A percentile compares a stretch with the other conserved stretches of the same genome.
Evolutionary conservation across 2,888 invertebrate genomes (phyloP).

Genomic region (Rhagophthalmus giganteus): DNA sequence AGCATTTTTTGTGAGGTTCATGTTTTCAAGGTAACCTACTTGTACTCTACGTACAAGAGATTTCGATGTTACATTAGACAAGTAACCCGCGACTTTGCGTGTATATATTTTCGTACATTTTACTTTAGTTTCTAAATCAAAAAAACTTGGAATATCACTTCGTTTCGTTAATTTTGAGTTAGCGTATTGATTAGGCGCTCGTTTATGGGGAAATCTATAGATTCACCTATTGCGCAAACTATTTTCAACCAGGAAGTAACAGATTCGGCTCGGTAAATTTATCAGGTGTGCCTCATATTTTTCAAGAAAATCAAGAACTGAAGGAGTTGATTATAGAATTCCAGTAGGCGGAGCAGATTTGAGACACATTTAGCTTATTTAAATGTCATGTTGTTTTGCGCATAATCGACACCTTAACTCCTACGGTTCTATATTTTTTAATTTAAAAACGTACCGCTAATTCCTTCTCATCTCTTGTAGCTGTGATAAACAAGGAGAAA

Average conservation of each 20-base stretch:
- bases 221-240: too few relatives aligned
- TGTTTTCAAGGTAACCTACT: conserved; percentile 11
- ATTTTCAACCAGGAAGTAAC: conserved; percentile 15
- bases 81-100: background rate
- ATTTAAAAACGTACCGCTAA: conserved; percentile 14
- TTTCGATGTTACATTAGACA: conserved; percentile 4
- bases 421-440: conserved; percentile 23
- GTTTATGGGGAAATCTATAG: too few relatives aligned
- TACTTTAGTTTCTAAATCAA: too few relatives aligned
- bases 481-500: conserved; percentile 15
- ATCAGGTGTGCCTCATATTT: conserved; percentile 4
- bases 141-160: too few relatives aligned
- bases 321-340: conserved; percentile 35
- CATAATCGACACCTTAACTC: conserved; percentile 51
- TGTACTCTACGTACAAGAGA: conserved; percentile 1
- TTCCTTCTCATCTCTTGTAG: conserved; percentile 13
- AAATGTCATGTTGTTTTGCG: conserved; percentile 53
- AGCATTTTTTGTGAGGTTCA: conserved; percentile 9
- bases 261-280: background rate
- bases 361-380: conserved; percentile 50
- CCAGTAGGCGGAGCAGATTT: conserved; percentile 43
- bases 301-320: conserved; percentile 13
- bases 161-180: too few relatives aligned
- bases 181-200: too few relatives aligned
- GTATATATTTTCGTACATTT: too few relatives aligned